phyloP scores from a whole-genome alignment of 1,140 invertebrate genomes.

The Formica selysi region DNA sequence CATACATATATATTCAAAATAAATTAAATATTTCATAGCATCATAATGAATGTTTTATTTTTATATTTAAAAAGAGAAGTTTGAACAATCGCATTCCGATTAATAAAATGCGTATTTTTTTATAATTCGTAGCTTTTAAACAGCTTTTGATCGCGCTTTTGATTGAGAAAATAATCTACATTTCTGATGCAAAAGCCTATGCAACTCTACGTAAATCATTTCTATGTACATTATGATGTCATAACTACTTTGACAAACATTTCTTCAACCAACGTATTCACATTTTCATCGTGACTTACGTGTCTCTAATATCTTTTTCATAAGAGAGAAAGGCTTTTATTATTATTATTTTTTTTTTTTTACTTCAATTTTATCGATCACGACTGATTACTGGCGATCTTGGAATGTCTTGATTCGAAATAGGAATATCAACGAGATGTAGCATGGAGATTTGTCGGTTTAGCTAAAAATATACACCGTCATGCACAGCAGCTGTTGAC shows the following conservation, averaged over 20 bases:
- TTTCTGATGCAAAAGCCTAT: not conserved
- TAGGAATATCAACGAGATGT: constrained; percentile 54
- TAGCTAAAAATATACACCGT: constrained; percentile 56
- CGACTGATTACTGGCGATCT: not conserved
- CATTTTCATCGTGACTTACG: not conserved
- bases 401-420: constrained; percentile 20
- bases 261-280: not conserved
- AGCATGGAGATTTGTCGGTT: constrained; percentile 10
- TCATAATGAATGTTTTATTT: not conserved
- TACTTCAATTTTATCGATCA: not conserved
- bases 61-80: not conserved
- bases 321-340: not conserved
- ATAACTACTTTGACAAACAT: not conserved
- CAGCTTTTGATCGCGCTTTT: not conserved
- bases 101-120: too few relatives aligned
- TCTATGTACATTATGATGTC: not conserved
- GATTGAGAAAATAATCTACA: not conserved
- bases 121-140: not conserved
- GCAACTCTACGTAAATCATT: constrained; percentile 2
- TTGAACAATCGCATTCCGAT: too few relatives aligned
- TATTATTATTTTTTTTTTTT: not conserved
- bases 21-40: not conserved
- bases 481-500: constrained; percentile 4
- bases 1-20: not conserved
- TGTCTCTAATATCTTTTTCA: not conserved